Conservation (phyloP, 2,888 invertebrate genomes). For the Mallateleia sp. region DNA sequence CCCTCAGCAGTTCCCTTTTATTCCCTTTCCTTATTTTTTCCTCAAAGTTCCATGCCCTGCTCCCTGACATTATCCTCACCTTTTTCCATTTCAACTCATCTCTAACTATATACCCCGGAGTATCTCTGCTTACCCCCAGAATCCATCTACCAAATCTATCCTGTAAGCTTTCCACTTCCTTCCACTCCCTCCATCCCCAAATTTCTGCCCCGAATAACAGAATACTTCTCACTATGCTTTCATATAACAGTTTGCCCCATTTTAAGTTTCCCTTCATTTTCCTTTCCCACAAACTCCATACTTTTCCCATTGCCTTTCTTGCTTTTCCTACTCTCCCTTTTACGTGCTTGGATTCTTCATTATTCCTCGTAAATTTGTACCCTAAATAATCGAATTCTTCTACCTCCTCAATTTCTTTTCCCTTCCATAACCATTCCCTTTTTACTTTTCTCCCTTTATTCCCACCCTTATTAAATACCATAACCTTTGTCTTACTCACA, state of each 20-base stretch:
- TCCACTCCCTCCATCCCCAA: too few relatives aligned
- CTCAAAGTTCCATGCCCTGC: background rate
- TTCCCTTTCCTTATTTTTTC: background rate
- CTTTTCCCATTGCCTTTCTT: constrained; percentile 7
- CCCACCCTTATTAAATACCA: constrained; percentile 27
- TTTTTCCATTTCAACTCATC: constrained; percentile 3
- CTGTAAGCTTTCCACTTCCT: constrained; percentile 9
- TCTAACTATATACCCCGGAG: constrained; percentile 19
- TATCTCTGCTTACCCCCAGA: background rate
- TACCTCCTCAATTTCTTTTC: constrained; percentile 3
- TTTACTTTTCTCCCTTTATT: background rate
- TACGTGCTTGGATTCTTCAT: constrained; percentile 2
- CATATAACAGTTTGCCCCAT: constrained; percentile 16
- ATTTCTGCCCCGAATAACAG: background rate
- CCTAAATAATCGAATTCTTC: constrained; percentile 21
- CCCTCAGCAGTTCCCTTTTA: background rate
- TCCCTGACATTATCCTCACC: background rate
- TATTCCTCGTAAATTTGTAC: constrained; percentile 12
- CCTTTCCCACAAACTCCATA: constrained; percentile 23
- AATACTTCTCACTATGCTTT: constrained; percentile 4
- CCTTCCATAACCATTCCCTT: constrained; percentile 20
- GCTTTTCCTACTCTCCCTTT: constrained; percentile 16
- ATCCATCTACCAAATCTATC: constrained; percentile 23
- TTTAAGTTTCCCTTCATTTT: background rate
- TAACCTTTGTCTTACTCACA: constrained; percentile 20